A percentile compares a stretch with the other conserved stretches of the same genome.
Evolutionary conservation across 2,888 invertebrate genomes (phyloP).

Genomic region (Poecilus cupreus): DNA sequence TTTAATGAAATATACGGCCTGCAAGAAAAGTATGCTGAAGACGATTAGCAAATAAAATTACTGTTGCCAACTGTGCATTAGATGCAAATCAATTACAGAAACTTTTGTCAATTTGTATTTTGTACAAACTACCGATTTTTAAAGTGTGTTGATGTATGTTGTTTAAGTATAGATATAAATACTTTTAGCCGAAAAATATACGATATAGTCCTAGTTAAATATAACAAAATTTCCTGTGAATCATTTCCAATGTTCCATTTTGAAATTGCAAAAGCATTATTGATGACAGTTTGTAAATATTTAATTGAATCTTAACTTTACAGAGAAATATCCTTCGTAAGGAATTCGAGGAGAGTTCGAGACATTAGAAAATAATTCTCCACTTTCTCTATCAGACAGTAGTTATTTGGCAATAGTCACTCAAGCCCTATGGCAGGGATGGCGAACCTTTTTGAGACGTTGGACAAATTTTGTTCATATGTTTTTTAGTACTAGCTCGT

Average conservation of each 20-base stretch:
- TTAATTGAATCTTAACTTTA: constrained; percentile 79
- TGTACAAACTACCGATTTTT: background rate
- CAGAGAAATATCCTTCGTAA: constrained; percentile 78
- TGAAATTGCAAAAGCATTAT: constrained; percentile 74
- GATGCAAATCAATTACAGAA: constrained; percentile 67
- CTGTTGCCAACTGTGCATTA: constrained; percentile 69
- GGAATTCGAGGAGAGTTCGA: too few relatives aligned
- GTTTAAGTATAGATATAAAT: constrained; percentile 84
- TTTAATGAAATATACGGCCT: too few relatives aligned
- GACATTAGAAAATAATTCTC: too few relatives aligned
- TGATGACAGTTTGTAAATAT: constrained; percentile 76
- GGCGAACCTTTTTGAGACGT: too few relatives aligned
- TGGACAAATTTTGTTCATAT: too few relatives aligned
- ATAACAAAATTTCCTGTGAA: constrained; percentile 71
- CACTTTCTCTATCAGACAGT: too few relatives aligned
- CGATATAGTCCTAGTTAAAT: constrained; percentile 78
- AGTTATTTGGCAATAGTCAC: too few relatives aligned
- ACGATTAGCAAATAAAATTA: too few relatives aligned
- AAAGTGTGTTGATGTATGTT: constrained; percentile 79
- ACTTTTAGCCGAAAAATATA: constrained; percentile 82
- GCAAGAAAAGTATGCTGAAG: too few relatives aligned
- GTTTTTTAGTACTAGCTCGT: too few relatives aligned
- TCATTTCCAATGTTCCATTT: constrained; percentile 72
- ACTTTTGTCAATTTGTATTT: constrained; percentile 18
- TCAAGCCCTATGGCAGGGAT: too few relatives aligned